Evolutionary conservation across 1,140 invertebrate genomes (phyloP).

Genomic region (Trichonephila clavata): DNA sequence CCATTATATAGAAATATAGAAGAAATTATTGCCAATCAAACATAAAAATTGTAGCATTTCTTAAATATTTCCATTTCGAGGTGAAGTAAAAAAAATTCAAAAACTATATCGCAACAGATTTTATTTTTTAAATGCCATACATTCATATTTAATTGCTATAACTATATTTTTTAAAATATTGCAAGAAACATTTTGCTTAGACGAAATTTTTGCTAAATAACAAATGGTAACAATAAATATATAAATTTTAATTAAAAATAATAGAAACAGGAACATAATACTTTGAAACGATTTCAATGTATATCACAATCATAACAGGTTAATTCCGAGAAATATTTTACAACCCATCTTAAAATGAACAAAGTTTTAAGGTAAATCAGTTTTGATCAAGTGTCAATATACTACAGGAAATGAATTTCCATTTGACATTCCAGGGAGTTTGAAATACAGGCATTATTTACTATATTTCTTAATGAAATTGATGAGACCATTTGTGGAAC

Average conservation of each 20-base stretch:
- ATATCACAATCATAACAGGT: neutral
- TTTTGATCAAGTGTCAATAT: neutral
- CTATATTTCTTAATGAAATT: constrained; percentile 90
- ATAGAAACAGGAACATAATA: neutral
- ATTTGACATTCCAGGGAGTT: neutral
- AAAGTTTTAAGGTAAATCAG: neutral
- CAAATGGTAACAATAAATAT: neutral
- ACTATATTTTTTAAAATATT: neutral
- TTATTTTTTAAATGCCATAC: neutral
- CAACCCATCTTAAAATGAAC: neutral
- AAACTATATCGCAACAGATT: neutral
- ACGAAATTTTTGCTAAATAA: neutral
- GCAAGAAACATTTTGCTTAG: neutral
- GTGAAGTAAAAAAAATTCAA: no score
- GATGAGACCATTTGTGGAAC: constrained; percentile 96
- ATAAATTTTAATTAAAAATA: neutral
- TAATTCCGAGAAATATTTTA: neutral
- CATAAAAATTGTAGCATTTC: no score
- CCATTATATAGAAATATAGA: no score
- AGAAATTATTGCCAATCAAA: no score
- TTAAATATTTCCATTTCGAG: no score
- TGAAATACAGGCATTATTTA: constrained; percentile 7
- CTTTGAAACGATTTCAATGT: constrained; percentile 12
- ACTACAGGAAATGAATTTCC: neutral
- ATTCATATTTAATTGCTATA: neutral